Conservation (phyloP, 2,113 vertebrate species). For the Eurystomus gularis region DNA sequence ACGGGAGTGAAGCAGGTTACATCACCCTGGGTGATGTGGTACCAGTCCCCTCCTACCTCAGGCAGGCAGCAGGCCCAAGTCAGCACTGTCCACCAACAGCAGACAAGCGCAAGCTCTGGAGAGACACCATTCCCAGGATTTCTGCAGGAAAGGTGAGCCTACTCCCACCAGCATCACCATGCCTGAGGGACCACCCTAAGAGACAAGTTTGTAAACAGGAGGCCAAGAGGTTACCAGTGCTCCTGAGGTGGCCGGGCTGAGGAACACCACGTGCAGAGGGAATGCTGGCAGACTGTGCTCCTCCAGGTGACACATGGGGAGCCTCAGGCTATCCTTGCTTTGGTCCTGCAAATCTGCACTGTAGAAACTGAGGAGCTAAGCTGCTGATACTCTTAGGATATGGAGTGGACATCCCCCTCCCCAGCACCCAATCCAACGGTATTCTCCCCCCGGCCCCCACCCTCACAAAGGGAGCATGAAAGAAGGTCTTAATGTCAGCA, state of each 20-base stretch:
- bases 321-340: background rate
- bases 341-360: background rate
- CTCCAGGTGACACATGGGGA: background rate
- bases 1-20: background rate
- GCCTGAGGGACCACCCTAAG: background rate
- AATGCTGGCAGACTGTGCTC: background rate
- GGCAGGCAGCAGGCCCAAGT: background rate
- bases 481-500: background rate
- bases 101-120: background rate
- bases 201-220: background rate
- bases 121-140: background rate
- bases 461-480: fast-evolving
- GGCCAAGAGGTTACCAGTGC: background rate
- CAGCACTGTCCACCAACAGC: background rate
- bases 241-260: background rate
- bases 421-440: background rate
- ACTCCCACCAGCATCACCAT: background rate
- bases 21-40: fast-evolving
- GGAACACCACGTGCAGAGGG: background rate
- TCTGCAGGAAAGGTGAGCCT: background rate
- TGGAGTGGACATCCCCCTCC: background rate
- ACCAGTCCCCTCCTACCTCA: background rate
- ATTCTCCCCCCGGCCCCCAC: background rate
- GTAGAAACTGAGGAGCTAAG: background rate
- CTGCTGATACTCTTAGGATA: background rate